Conservation (phyloP, 92 coral and sea anemone species). For the Umimayanthus kanabou region DNA sequence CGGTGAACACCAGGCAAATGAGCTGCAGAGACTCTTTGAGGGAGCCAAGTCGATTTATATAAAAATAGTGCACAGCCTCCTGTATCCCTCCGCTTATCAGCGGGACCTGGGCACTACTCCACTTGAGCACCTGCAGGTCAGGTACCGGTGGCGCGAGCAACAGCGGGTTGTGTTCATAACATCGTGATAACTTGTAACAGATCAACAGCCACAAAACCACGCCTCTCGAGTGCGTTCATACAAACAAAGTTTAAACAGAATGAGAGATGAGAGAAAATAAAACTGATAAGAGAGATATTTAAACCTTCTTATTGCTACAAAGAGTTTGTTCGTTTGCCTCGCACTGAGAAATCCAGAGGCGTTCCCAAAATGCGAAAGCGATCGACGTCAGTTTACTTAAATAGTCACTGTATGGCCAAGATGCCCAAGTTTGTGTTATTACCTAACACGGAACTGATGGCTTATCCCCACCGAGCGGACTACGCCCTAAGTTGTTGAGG, state of each 20-base stretch:
- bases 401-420: constrained; percentile 5
- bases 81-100: neutral
- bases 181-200: neutral
- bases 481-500: neutral
- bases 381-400: constrained; percentile 18
- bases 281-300: neutral
- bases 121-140: neutral
- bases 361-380: neutral
- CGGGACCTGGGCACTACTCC: neutral
- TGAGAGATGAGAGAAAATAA: neutral
- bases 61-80: no score
- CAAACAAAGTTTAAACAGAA: neutral
- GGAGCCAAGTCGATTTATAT: no score
- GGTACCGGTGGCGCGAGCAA: neutral
- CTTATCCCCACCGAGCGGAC: neutral
- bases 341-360: neutral
- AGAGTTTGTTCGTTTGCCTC: neutral
- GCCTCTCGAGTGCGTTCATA: neutral
- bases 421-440: constrained; percentile 18
- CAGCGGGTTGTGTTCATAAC: neutral
- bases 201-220: constrained; percentile 10
- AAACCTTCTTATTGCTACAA: neutral
- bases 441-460: neutral
- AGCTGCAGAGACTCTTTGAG: no score
- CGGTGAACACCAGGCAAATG: no score